Evolutionary conservation across 2,888 invertebrate genomes (phyloP), one percentile per base, ranked within the genome.

Genomic region (Argynnis bischoffii): DNA sequence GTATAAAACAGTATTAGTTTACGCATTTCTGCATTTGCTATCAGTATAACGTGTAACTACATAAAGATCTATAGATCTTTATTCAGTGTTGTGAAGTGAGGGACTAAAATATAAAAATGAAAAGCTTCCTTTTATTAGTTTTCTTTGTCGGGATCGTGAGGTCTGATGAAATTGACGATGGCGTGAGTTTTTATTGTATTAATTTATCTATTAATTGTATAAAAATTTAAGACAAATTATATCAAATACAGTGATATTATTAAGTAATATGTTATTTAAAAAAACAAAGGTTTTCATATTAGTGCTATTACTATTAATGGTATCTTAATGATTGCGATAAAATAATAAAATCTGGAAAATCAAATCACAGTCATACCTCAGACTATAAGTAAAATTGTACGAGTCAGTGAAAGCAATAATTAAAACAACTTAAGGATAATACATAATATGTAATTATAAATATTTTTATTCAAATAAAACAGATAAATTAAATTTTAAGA

Each of bases 101-200:
- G 77, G 78, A 79, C 78, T 68, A 50, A 48, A 53, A 53, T 55
- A 55, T 71, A 50, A 89, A 79, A 79, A 92, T 92, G 92, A 90
- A 87, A 80, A 78, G 84, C 81, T 69, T 86, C 75, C 73, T 90
- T 72, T 79, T 91, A 75, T 80, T 87, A 74, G 79, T 91, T 78
- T 78, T 90, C 76, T 80, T 91, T 70, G 81, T 92, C 75, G 91
- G 92, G 71, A 85, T 90, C 80, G 90, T 81, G 72, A 80, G 78
- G 73, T 82, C 87, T 64, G 87, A 82, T 83, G 87, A 89, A 77
- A 81, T 87, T 76, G 83, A 87, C 69, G 88, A 88, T 82, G 90
- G 86, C 84, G 92, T 92, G 71, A 78, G 79, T 69, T 69, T 56
- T 59, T 26, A 35, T 47, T 16, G 15, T 55, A 8, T 16, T 55